Base-by-base conservation (phyloP, 2,888 invertebrate species). In the Pyrocoelia pectoralis region DNA sequence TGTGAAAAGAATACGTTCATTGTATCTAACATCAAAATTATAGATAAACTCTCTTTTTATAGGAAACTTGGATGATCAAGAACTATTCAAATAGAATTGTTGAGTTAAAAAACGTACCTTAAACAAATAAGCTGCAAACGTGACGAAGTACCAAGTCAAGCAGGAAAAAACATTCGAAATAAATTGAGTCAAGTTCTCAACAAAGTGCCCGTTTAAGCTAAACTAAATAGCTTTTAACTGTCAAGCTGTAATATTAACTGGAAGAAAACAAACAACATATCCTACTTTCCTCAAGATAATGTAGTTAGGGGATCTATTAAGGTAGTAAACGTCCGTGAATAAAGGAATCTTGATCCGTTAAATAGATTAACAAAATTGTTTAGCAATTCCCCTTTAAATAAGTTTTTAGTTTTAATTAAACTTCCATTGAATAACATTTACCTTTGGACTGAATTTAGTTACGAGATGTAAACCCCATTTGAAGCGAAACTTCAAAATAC, bases 171-270 rank as follows among this genome's bases (percentile, higher is more conserved):
- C 41, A 43, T 43, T 43, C 15, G 14, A 43, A 43, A 43, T 43
- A 43, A 43, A 43, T 43, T 15, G 15, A 13, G 41, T 43, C 41
- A 15, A 43, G 6, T 15, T 13, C 15, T 43, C 13, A 43, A 43
- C 41, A 43, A 15, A 43, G 6, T 43, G 41, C 41, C 41, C 14
- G 2, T 43, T 43, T 43, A 43, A 43, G 13, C 15, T 43, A 15
- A 43, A 13, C 41, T 43, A 43, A 43, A 43, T 43, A 43, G 41
- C 41, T 15, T 15, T 43, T 43, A 43, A 43, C 41, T 43, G 41
- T 43, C 41, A 43, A 9, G 13, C 41, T n/a, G 41, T 13, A 43
- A 43, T 43, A 43, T 43, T 43, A 43, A 43, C 41, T 43, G 41
- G 41, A 43, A 13, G 13, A 13, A 43, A 43, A 43, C 15, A 43